phyloP scores from a whole-genome alignment of 2,797 vertebrate species.

The Forpus xanthops region DNA sequence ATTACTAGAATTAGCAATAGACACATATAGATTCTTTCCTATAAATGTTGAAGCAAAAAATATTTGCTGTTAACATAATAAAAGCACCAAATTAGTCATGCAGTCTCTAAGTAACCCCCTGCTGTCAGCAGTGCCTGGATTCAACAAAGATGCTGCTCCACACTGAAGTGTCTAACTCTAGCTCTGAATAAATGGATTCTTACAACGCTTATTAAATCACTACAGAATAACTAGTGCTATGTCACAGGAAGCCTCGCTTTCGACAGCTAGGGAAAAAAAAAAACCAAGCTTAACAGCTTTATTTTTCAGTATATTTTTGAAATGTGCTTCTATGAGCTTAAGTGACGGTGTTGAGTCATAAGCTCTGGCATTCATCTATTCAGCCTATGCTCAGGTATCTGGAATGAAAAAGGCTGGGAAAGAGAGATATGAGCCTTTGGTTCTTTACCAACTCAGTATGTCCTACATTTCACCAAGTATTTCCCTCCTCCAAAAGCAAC shows the following conservation, averaged over 20 bases:
- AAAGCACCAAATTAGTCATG: neutral
- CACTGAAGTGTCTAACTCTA: slow-evolving; percentile 26
- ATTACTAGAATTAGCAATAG: neutral
- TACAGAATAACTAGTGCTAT: neutral
- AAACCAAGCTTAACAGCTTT: slow-evolving; percentile 25
- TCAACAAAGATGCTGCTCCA: slow-evolving; percentile 24
- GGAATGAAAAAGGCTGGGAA: slow-evolving; percentile 27
- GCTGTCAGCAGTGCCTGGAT: neutral
- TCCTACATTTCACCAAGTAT: neutral
- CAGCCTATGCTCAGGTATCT: slow-evolving; percentile 26
- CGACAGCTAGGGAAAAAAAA: slow-evolving; percentile 4
- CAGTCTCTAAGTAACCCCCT: neutral
- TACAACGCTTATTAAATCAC: slow-evolving; percentile 54
- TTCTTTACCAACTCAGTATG: neutral
- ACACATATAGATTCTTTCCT: neutral
- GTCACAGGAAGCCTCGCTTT: slow-evolving; percentile 18
- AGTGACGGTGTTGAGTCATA: slow-evolving; percentile 48
- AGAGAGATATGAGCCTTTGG: slow-evolving; percentile 1
- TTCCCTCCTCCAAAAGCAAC: neutral
- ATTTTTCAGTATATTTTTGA: slow-evolving; percentile 58
- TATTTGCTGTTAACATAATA: slow-evolving; percentile 1
- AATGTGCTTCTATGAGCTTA: slow-evolving; percentile 52
- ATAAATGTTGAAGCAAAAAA: neutral
- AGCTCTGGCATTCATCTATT: slow-evolving; percentile 49
- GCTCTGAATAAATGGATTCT: slow-evolving; percentile 47